Conservation (phyloP, 2,888 invertebrate genomes). For the Protula sp. region DNA sequence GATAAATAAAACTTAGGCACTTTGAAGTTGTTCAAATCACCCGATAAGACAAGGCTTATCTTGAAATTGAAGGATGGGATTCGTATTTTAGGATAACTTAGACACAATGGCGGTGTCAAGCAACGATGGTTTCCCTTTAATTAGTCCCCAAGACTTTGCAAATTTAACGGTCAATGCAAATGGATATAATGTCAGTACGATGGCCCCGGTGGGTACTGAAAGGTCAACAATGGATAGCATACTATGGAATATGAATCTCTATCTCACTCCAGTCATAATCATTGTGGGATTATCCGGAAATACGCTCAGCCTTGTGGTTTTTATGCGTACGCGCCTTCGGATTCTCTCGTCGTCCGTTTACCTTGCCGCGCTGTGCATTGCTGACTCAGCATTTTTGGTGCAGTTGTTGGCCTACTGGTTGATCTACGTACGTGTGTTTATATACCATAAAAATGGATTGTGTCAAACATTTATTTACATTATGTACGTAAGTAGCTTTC, state of each 20-base stretch:
- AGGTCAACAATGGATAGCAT: not conserved
- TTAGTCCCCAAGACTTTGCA: no score
- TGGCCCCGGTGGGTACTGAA: no score
- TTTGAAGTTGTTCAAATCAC: no score
- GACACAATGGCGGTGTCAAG: no score
- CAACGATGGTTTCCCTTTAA: no score
- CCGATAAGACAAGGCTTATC: no score
- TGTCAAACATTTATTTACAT: constrained; percentile 13
- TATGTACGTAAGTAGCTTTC: constrained; percentile 42
- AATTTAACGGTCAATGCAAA: no score
- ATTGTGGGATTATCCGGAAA: constrained; percentile 11
- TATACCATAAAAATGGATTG: constrained; percentile 6
- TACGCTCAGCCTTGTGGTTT: constrained; percentile 9
- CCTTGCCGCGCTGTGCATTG: constrained; percentile 8
- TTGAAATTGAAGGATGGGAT: no score
- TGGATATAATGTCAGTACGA: no score
- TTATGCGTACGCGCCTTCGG: constrained; percentile 3
- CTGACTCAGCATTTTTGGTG: constrained; percentile 11
- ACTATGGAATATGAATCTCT: not conserved
- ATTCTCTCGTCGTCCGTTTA: constrained; percentile 13
- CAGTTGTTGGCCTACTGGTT: constrained; percentile 10
- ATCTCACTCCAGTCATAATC: constrained; percentile 7
- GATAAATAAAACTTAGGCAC: no score
- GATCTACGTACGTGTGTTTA: not conserved
- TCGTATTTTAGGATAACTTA: no score